Conservation (phyloP, 2,888 invertebrate genomes). For the Seira ritae region DNA sequence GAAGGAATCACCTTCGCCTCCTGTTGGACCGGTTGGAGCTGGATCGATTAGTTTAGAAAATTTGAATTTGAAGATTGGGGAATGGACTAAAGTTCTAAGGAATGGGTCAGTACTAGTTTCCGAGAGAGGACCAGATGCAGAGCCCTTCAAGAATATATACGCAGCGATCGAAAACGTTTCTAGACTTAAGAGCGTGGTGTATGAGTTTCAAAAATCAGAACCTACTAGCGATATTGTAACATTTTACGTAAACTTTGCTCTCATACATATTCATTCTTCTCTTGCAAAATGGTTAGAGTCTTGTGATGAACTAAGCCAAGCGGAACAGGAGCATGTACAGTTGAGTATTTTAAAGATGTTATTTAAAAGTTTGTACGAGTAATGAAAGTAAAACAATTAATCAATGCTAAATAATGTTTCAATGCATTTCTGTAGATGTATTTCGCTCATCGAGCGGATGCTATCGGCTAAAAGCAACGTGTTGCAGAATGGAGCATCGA, state of each 20-base stretch:
- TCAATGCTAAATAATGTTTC: background rate
- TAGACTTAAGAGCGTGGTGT: slow-evolving; percentile 43
- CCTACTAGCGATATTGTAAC: slow-evolving; percentile 22
- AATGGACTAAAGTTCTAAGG: slow-evolving; percentile 51
- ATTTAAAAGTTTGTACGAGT: too few species aligned
- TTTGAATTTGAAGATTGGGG: slow-evolving; percentile 26
- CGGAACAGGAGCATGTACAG: slow-evolving; percentile 68
- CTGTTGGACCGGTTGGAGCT: background rate
- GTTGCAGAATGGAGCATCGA: background rate
- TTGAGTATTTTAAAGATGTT: too few species aligned
- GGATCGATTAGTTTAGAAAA: slow-evolving; percentile 34
- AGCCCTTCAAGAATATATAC: slow-evolving; percentile 70
- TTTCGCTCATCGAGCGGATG: slow-evolving; percentile 58
- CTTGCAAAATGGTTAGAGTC: slow-evolving; percentile 71
- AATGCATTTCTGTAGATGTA: slow-evolving; percentile 59
- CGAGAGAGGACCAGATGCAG: slow-evolving; percentile 44
- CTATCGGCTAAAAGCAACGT: slow-evolving; percentile 37
- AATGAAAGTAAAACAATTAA: too few species aligned
- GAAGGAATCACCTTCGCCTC: background rate
- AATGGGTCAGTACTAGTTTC: slow-evolving; percentile 35
- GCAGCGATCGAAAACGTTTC: slow-evolving; percentile 54
- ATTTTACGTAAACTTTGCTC: slow-evolving; percentile 65
- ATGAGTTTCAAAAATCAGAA: slow-evolving; percentile 13
- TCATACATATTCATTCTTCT: slow-evolving; percentile 68
- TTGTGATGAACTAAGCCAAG: slow-evolving; percentile 66